Evolutionary conservation across 1,140 invertebrate species (phyloP), one percentile per base, ranked within the genome.

Genomic region (Bombus fervidus): DNA sequence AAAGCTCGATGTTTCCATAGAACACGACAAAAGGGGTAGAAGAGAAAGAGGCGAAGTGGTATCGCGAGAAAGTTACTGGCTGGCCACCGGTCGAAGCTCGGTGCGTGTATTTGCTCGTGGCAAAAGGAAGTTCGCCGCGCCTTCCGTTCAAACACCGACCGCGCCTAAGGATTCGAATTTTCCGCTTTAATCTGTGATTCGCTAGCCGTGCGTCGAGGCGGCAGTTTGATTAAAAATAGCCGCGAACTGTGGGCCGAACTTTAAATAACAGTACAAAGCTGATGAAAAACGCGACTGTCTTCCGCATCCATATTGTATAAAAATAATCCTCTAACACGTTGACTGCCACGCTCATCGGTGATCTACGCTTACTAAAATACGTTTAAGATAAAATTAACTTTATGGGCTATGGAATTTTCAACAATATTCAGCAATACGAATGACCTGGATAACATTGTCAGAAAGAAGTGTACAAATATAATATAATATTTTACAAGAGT

Each of bases 151-250:
- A 80, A 80, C 78, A 80, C n/a, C 43, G 78, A 10, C 41, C 64
- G 78, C 64, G 78, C 64, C 78, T 79, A 79, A 79, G 41, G 62
- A 79, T 79, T 68, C 77, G 77, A 68, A 79, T 79, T 79, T 79
- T 68, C 62, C 13, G 77, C 62, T 79, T 79, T 68, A 68, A 79
- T 79, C 77, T 15, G 62, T 43, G 77, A 34, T 68, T 68, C 77
- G 62, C n/a, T 34, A 25, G 77, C 25, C 31, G 22, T 22, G 69
- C 41, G 64, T 80, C 78, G 68, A 80, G 69, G 64, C 41, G 41
- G 25, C 62, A 37, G 64, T 69, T 69, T 80, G 64, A 80, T 80
- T 80, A 80, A 80, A 80, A 80, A 80, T 53, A 68, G 43, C 64
- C 10, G 31, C 41, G 6, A 41, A 53, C 2, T 31, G 41, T 9